phyloP scores from a whole-genome alignment of 2,113 vertebrate species.

The Rhinolophus ferrumequinum region DNA sequence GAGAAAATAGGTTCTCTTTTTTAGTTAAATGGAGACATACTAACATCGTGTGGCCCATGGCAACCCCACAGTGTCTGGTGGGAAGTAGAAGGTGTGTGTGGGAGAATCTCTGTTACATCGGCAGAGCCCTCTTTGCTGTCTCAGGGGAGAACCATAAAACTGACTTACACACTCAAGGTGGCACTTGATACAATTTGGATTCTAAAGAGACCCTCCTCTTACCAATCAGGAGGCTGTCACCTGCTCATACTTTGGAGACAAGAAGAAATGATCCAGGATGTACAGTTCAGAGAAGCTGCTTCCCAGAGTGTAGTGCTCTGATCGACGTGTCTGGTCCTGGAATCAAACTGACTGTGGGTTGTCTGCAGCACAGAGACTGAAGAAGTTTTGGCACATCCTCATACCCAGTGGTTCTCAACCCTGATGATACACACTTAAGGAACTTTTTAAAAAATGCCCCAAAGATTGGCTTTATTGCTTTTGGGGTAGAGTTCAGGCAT shows the following conservation, averaged over 20 bases:
- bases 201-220: slow-evolving; percentile 16
- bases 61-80: neutral
- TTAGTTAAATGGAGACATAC: neutral
- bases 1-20: neutral
- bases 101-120: slow-evolving; percentile 16
- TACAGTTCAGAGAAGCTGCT: slow-evolving; percentile 32
- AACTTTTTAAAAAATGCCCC: neutral
- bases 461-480: neutral
- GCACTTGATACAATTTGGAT: slow-evolving; percentile 39
- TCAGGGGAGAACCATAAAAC: neutral
- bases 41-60: neutral
- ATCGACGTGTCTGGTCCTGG: neutral
- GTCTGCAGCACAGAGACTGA: neutral
- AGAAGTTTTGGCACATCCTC: neutral
- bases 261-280: neutral
- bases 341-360: neutral
- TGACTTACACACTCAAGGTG: neutral
- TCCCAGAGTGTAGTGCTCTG: neutral
- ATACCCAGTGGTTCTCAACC: neutral
- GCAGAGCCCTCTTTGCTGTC: neutral
- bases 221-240: slow-evolving; percentile 17
- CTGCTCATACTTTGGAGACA: slow-evolving; percentile 38
- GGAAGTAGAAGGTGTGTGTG: neutral
- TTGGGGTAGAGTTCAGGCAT: neutral
- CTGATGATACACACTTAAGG: neutral